Percentiles rank a stretch among this genome's conserved stretches.
These are phyloP conservation scores for Brachypalpus laphriformis DNA, from an alignment of 2,888 invertebrate species.

Conservation along the genomic window DNA sequence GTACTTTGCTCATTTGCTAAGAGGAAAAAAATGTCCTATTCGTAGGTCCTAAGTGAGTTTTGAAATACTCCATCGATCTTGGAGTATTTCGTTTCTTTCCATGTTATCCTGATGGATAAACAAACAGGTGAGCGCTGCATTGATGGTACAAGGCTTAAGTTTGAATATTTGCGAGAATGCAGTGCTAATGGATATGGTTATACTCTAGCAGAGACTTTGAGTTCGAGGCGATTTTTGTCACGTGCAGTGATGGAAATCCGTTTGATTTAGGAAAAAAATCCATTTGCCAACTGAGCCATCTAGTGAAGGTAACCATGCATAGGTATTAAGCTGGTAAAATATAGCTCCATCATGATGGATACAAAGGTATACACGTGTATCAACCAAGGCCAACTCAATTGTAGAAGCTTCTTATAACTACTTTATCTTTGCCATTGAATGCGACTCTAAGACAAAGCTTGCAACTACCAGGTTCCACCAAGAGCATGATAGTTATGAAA, in stretches of 20 bases:
- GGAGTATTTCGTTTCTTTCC: neutral
- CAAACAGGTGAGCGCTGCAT: constrained; percentile 27
- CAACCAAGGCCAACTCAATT: no score
- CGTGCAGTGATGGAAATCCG: neutral
- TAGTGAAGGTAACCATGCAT: neutral
- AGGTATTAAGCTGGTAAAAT: neutral
- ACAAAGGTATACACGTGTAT: no score
- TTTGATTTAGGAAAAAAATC: neutral
- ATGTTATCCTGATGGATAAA: neutral
- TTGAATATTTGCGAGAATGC: neutral
- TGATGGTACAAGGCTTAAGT: constrained; percentile 30
- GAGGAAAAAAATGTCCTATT: constrained; percentile 7
- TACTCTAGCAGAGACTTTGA: neutral
- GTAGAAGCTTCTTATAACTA: no score
- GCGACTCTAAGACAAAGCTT: no score
- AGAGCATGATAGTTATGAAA: no score
- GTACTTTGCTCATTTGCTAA: constrained; percentile 15
- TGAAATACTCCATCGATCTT: constrained; percentile 32
- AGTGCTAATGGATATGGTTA: constrained; percentile 7
- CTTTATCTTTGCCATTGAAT: no score
- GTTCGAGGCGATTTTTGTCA: neutral
- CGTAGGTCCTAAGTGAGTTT: constrained; percentile 44
- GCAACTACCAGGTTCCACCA: no score
- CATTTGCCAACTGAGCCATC: neutral
- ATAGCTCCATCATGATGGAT: neutral